A percentile compares a stretch with the other conserved stretches of the same genome.
Evolutionary conservation across 2,797 vertebrate species (phyloP).

Genomic region (Phoebastria nigripes): DNA sequence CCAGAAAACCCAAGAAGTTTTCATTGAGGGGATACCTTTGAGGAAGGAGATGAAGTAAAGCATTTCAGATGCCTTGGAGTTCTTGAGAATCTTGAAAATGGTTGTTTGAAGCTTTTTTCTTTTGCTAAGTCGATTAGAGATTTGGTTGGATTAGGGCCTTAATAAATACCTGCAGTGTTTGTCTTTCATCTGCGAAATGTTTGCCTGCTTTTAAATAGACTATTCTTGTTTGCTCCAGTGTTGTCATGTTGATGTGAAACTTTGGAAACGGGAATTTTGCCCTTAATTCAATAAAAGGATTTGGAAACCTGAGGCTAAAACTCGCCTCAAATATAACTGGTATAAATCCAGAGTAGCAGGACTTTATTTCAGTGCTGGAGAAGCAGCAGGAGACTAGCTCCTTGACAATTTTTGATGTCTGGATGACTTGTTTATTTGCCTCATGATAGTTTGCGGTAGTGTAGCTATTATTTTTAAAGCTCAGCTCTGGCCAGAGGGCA

Average conservation of each 20-base stretch:
- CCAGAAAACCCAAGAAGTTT: background rate
- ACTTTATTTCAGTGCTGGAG: conserved; percentile 23
- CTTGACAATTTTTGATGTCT: conserved; percentile 36
- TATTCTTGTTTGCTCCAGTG: conserved; percentile 50
- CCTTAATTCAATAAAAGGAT: conserved; percentile 42
- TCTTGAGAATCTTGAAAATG: conserved; percentile 6
- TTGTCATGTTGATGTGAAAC: conserved; percentile 52
- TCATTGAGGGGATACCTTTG: background rate
- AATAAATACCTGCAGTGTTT: conserved; percentile 53
- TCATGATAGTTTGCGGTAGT: conserved; percentile 42
- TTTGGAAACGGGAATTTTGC: conserved; percentile 50
- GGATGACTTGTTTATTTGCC: conserved; percentile 41
- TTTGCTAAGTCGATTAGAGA: conserved; percentile 33
- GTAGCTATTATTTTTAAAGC: conserved; percentile 48
- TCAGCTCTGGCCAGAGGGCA: conserved; percentile 27
- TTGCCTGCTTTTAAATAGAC: conserved; percentile 46
- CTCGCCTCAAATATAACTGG: background rate
- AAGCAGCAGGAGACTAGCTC: conserved; percentile 48
- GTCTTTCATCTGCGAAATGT: conserved; percentile 47
- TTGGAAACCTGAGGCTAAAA: conserved; percentile 55
- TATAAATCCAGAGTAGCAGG: conserved; percentile 33
- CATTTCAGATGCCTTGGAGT: background rate
- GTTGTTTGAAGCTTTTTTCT: conserved; percentile 17
- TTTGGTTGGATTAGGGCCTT: conserved; percentile 54
- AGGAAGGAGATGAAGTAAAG: background rate